Evolutionary conservation across 1,140 invertebrate species (phyloP), one percentile per base, ranked within the genome.

Genomic region (Linepithema humile): DNA sequence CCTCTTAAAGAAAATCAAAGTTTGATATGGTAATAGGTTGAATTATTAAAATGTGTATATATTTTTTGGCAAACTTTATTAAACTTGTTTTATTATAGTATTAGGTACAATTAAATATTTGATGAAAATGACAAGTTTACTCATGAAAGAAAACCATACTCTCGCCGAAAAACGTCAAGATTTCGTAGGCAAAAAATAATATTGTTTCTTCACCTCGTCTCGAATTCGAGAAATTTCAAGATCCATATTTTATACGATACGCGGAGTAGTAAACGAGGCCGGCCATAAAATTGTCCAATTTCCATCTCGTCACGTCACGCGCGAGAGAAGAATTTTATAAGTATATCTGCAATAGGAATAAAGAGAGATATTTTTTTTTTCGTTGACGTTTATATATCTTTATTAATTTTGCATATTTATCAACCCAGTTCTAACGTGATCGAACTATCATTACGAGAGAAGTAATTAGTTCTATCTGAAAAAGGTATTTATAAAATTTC

Each of bases 221-320:
- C 20, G 67, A 50, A 67, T 64, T 43, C 40, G 7, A 20, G 26
- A 45, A 64, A 72, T 70, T 85, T 59, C 26, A 26, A 32, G 48
- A 73, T 55, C 50, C 64, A 50, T 50, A 55, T 70, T 45, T 70
- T 38, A 55, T 62, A 26, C 15, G 26, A 55, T 35, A 75, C 48
- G 26, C n/a, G 45, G 10, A 55, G 29, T 29, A 40, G 64, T 83
- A 77, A 83, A 60, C 70, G 70, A 70, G 40, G 43, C 53, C 50
- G 55, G 26, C 45, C n/a, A 32, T 84, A 73, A 83, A 83, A 67
- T 78, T 73, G 60, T 88, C 50, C 86, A 78, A 89, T 89, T 88
- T 75, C 83, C 67, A 89, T 88, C 60, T 86, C 84, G 84, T 69
- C 86, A 38, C 73, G 59, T n/a, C 35, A 53, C 50, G 45, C 67